Base-by-base conservation (phyloP, 2,113 vertebrate genomes). In the Podocnemis expansa region DNA sequence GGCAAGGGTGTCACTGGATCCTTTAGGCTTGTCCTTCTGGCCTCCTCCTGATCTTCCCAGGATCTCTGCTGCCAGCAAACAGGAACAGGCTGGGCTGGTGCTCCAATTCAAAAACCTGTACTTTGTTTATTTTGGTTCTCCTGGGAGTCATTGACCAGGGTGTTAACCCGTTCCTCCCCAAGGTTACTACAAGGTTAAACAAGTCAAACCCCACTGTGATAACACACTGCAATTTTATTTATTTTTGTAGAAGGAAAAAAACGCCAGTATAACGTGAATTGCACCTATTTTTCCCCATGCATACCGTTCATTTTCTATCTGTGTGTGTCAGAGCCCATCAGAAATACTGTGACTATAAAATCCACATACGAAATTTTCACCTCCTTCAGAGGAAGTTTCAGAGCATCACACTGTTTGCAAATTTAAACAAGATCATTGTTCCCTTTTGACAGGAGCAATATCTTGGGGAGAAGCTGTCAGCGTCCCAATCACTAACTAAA, bases 391-490 rank as follows among this genome's bases (percentile, higher is more conserved):
- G 81, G 78, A 81, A 88, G 90, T 49, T 80, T 38, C 52, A 86
- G 51, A 60, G 43, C 86, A 58, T 91, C 91, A 76, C 63, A 63
- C 63, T 56, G 31, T 95, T 90, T 91, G 41, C 43, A 86, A 86
- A 79, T 84, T 93, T 91, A 60, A 91, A 60, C 78, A 80, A 51
- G 52, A 96, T 80, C 38, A 80, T 80, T 80, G 47, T 81, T 95
- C 89, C 47, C 80, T 84, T 93, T 87, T 95, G 82, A 95, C 82
- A 95, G 51, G 73, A 49, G 47, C 89, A 51, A 94, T 87, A 89
- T 94, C 67, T 7, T 45, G 22, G 24, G 34, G 31, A 80, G 38
- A 91, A 90, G 89, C 29, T 81, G 34, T 67, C 55, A 89, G 56
- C 24, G 16, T 78, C 70, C 63, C 56, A 92, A 83, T 27, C 87